phyloP scores from a whole-genome alignment of 2,113 vertebrate species.

The Daboia siamensis region DNA sequence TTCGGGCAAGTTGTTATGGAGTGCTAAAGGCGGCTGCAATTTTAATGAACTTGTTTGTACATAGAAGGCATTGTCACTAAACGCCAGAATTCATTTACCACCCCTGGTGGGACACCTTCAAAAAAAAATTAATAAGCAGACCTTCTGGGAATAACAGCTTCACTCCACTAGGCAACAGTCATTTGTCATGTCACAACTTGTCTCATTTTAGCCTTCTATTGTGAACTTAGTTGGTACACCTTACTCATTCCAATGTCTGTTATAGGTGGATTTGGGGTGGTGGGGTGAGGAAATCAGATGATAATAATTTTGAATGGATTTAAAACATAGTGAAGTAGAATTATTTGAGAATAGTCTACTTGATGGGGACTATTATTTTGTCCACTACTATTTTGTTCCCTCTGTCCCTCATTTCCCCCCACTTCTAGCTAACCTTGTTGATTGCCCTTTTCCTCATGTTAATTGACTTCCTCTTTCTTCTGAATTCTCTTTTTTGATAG shows the following conservation, averaged over 20 bases:
- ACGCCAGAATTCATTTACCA: constrained; percentile 36
- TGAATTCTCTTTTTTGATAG: neutral
- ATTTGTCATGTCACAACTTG: neutral
- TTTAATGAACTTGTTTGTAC: constrained; percentile 75
- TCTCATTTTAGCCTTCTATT: constrained; percentile 8
- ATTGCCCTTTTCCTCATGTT: neutral
- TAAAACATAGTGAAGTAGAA: neutral
- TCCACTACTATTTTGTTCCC: neutral
- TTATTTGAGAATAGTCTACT: neutral
- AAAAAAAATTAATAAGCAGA: constrained; percentile 7
- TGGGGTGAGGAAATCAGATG: neutral
- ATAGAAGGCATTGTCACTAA: constrained; percentile 49
- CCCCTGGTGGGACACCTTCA: constrained; percentile 30
- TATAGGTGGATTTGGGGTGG: neutral
- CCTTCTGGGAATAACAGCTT: neutral
- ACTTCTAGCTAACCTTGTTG: neutral
- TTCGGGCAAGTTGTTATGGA: constrained; percentile 74
- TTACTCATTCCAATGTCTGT: neutral
- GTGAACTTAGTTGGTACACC: neutral
- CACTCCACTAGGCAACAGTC: neutral
- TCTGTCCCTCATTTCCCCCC: neutral
- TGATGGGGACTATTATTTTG: neutral
- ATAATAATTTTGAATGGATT: neutral
- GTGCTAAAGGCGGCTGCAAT: constrained; percentile 65
- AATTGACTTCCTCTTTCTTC: neutral